phyloP scores from a whole-genome alignment of 1,140 invertebrate genomes.

The Berghia stephanieae region DNA sequence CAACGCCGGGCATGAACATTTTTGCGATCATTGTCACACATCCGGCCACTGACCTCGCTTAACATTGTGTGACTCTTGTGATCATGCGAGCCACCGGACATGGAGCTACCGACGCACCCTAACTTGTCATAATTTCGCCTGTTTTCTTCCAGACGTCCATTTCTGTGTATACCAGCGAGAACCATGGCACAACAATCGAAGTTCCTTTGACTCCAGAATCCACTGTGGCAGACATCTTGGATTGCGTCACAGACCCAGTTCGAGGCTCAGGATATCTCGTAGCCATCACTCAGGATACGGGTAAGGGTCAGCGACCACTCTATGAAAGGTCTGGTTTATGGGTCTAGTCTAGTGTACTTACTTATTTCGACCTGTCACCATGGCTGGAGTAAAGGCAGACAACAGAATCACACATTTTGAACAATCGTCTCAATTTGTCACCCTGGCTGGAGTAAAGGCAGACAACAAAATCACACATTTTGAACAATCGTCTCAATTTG shows the following conservation, averaged over 20 bases:
- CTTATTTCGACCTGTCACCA: neutral
- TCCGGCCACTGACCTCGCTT: no score
- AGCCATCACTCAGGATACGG: conserved; percentile 9
- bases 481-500: neutral
- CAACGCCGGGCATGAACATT: no score
- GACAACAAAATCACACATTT: neutral
- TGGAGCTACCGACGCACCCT: no score
- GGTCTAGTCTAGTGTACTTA: neutral
- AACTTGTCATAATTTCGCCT: no score
- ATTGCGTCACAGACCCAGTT: conserved; percentile 20
- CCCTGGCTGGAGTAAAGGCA: neutral
- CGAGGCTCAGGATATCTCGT: conserved; percentile 6
- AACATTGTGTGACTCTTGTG: no score
- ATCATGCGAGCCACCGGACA: no score
- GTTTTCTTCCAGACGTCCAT: conserved; percentile 16
- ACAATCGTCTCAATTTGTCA: neutral
- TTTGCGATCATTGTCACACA: no score
- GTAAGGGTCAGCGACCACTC: neutral
- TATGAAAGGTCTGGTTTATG: neutral
- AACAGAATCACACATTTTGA: neutral
- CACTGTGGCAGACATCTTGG: neutral
- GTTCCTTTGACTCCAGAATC: conserved; percentile 5
- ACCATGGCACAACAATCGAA: conserved; percentile 12
- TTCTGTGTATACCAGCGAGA: conserved; percentile 23
- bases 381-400: neutral